Percentiles rank a stretch among this genome's conserved stretches.
Conservation (phyloP, 2,113 vertebrate species). For the Malurus cyaneus region DNA sequence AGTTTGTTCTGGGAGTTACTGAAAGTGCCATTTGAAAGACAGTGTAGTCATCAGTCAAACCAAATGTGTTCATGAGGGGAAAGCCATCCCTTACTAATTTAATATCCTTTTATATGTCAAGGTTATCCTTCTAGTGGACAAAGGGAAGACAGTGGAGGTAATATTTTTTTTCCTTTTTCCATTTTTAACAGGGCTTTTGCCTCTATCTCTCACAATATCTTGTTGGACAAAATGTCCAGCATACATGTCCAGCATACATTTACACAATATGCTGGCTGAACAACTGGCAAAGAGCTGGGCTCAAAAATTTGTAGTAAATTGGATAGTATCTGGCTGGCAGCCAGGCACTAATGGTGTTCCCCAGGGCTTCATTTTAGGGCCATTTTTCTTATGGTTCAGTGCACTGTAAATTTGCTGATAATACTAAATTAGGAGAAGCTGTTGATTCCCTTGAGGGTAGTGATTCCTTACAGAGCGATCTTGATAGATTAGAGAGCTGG, state of each 20-base stretch:
- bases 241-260: background rate
- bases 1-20: background rate
- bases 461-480: background rate
- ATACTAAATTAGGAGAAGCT: background rate
- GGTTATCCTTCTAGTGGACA: background rate
- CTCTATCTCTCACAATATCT: background rate
- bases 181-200: background rate
- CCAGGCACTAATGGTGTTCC: background rate
- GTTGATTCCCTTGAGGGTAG: background rate
- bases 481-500: background rate
- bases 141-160: background rate
- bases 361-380: background rate
- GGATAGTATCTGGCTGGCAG: background rate
- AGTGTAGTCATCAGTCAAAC: background rate
- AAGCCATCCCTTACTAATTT: background rate
- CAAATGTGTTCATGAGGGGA: accelerated
- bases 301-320: background rate
- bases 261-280: background rate
- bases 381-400: background rate
- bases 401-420: background rate
- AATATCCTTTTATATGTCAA: background rate
- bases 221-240: background rate
- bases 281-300: background rate
- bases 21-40: background rate
- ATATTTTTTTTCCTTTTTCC: accelerated